phyloP scores from a whole-genome alignment of 2,797 vertebrate genomes.

The Philypnodon macrostomus region DNA sequence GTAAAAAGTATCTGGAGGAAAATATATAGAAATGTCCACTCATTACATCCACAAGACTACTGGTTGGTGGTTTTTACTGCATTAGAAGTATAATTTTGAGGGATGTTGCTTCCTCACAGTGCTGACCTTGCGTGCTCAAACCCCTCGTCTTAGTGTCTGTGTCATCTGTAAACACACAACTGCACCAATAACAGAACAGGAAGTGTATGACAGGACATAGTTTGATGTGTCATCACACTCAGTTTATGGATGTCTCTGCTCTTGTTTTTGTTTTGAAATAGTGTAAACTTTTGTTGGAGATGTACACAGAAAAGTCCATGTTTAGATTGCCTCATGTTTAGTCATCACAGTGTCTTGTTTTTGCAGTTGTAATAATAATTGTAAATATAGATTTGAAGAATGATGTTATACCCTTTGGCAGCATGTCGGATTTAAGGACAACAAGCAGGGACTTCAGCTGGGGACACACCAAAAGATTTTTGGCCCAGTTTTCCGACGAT shows the following conservation, averaged over 20 bases:
- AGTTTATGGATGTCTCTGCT: slow-evolving; percentile 69
- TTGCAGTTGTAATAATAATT: slow-evolving; percentile 72
- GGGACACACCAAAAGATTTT: too few species aligned
- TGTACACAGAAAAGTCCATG: slow-evolving; percentile 78
- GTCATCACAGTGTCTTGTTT: slow-evolving; percentile 70
- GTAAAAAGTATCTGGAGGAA: not conserved
- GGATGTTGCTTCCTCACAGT: slow-evolving; percentile 8
- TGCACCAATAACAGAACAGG: slow-evolving; percentile 77
- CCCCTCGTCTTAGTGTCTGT: slow-evolving; percentile 62
- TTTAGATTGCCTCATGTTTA: slow-evolving; percentile 77
- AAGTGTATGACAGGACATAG: slow-evolving; percentile 73
- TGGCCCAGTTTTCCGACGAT: too few species aligned
- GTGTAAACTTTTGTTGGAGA: slow-evolving; percentile 75
- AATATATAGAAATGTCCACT: too few species aligned
- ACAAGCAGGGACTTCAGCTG: too few species aligned
- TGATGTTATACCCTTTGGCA: slow-evolving; percentile 7
- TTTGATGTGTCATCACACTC: slow-evolving; percentile 73
- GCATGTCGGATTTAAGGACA: slow-evolving; percentile 11
- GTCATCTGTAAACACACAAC: slow-evolving; percentile 62
- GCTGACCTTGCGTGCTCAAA: slow-evolving; percentile 37
- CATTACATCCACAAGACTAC: too few species aligned
- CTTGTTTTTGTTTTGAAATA: slow-evolving; percentile 78
- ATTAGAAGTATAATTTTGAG: too few species aligned
- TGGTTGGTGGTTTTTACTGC: too few species aligned
- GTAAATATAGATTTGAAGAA: slow-evolving; percentile 63